These are phyloP conservation scores for Tragulus kanchil DNA, from an alignment of 2,113 vertebrate species.

Conservation along the genomic window DNA sequence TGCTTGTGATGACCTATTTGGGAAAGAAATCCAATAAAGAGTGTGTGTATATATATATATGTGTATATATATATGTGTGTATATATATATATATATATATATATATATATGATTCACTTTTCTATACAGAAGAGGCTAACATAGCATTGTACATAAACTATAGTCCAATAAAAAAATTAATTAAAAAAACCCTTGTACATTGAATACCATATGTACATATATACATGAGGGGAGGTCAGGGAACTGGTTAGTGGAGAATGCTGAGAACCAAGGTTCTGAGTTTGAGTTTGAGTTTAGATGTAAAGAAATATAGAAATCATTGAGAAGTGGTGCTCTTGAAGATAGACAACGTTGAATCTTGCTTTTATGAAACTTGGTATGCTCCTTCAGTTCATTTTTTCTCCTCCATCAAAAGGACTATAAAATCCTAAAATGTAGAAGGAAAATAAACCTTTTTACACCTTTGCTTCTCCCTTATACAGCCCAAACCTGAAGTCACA, in stretches of 20 bases:
- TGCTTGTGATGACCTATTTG: not conserved
- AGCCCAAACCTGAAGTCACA: slow-evolving; percentile 6
- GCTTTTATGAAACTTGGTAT: not conserved
- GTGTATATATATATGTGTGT: not conserved
- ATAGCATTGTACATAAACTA: not conserved
- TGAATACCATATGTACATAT: not conserved
- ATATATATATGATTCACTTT: not conserved
- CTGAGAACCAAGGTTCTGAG: not conserved
- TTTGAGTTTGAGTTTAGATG: not conserved
- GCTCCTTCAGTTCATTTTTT: not conserved
- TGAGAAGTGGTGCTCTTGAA: not conserved
- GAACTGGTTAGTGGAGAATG: not conserved
- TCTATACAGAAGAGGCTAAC: not conserved
- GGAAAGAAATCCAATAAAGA: not conserved
- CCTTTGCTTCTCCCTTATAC: not conserved
- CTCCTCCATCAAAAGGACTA: slow-evolving; percentile 6
- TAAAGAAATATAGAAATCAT: not conserved
- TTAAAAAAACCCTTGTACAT: not conserved
- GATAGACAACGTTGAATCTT: not conserved
- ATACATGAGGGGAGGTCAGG: not conserved
- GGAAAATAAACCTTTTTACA: not conserved
- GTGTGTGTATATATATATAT: not conserved
- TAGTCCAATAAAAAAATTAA: not conserved
- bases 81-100: not conserved
- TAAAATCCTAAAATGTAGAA: slow-evolving; percentile 1